Conservation (phyloP, 2,113 vertebrate species). For the Ophthalmolycus amberensis region DNA sequence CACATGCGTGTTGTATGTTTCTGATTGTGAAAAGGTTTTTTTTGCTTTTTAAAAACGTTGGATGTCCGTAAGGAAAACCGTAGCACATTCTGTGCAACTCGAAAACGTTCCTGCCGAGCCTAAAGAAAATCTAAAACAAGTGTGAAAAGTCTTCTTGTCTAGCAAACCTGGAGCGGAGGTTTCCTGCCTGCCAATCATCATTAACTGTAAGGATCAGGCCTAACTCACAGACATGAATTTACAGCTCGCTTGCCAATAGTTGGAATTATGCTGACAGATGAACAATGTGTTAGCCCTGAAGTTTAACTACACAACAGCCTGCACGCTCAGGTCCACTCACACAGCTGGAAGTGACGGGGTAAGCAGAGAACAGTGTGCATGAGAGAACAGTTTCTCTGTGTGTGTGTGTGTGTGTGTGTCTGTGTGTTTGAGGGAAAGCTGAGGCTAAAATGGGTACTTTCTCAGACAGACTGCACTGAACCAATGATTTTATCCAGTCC, state of each 20-base stretch:
- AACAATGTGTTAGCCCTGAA: slow-evolving; percentile 38
- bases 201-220: slow-evolving; percentile 46
- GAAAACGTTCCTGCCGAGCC: background rate
- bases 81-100: background rate
- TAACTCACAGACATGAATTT: slow-evolving; percentile 30
- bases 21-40: background rate
- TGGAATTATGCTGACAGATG: slow-evolving; percentile 26
- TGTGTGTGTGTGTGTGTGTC: slow-evolving; percentile 1
- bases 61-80: background rate
- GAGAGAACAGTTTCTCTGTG: slow-evolving; percentile 34
- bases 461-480: slow-evolving; percentile 13
- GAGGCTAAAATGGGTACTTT: slow-evolving; percentile 30
- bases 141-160: slow-evolving; percentile 16
- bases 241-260: slow-evolving; percentile 39
- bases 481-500: slow-evolving; percentile 5
- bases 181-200: slow-evolving; percentile 53
- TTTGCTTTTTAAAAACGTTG: background rate
- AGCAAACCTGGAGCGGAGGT: slow-evolving; percentile 10
- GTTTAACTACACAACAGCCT: slow-evolving; percentile 42
- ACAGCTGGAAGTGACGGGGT: slow-evolving; percentile 26
- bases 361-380: slow-evolving; percentile 18
- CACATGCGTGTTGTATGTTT: background rate
- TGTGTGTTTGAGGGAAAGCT: slow-evolving; percentile 25
- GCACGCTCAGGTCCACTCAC: slow-evolving; percentile 15
- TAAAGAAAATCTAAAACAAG: slow-evolving; percentile 7